Percentiles rank a stretch among this genome's conserved stretches.
Evolutionary conservation across 2,113 vertebrate species (phyloP).

Genomic region (Epinephelus cyanopodus): DNA sequence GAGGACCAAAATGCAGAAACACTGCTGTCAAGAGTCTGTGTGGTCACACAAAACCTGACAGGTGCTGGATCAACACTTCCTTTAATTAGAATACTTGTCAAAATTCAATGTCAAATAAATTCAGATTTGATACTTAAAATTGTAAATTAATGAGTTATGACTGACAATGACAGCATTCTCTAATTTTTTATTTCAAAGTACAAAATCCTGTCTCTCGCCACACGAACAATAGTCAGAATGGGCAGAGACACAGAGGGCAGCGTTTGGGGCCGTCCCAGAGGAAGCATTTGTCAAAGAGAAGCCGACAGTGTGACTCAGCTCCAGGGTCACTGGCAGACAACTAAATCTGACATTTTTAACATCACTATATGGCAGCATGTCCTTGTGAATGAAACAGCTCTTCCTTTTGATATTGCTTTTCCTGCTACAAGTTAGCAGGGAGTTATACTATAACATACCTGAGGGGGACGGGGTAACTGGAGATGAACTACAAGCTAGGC

Average conservation of each 20-base stretch:
- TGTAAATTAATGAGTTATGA: not conserved
- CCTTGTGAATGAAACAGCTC: not conserved
- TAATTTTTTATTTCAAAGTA: not conserved
- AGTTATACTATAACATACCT: too few relatives aligned
- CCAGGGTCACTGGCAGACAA: not conserved
- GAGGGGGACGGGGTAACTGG: too few relatives aligned
- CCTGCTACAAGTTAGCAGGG: not conserved
- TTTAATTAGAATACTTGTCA: too few relatives aligned
- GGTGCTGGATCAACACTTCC: not conserved
- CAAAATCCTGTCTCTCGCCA: not conserved
- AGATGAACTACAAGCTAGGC: too few relatives aligned
- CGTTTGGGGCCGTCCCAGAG: not conserved
- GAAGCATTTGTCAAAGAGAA: slow-evolving; percentile 13
- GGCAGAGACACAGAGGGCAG: not conserved
- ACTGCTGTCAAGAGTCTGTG: not conserved
- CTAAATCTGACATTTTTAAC: not conserved
- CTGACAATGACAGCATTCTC: too few relatives aligned
- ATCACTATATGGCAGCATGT: not conserved
- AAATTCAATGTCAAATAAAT: not conserved
- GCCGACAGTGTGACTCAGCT: not conserved
- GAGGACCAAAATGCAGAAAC: slow-evolving; percentile 31
- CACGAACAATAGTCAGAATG: not conserved
- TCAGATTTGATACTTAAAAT: not conserved
- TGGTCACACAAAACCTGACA: not conserved
- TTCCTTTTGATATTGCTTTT: not conserved